Evolutionary conservation across 23 tunicate genomes (phyloP).

Genomic region (Botrylloides violaceus): DNA sequence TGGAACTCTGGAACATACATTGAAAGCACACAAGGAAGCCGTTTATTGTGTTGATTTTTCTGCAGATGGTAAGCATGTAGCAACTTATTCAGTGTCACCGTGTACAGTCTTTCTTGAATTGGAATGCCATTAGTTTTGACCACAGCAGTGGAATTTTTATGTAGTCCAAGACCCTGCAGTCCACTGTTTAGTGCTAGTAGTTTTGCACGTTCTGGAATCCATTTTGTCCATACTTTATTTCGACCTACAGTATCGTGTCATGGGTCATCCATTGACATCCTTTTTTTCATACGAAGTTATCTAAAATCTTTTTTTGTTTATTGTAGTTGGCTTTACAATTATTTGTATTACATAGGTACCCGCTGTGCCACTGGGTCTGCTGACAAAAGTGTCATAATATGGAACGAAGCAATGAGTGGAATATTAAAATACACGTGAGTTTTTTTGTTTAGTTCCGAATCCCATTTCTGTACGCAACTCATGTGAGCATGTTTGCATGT

Average conservation of each 20-base stretch:
- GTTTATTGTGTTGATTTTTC: slow-evolving; percentile 68
- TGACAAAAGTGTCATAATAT: slow-evolving; percentile 78
- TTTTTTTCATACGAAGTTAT: too few species aligned
- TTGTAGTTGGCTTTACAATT: too few species aligned
- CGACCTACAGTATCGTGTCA: not conserved
- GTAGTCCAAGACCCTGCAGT: too few species aligned
- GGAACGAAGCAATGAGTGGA: slow-evolving; percentile 80
- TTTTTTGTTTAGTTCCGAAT: not conserved
- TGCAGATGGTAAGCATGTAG: slow-evolving; percentile 92
- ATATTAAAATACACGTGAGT: slow-evolving; percentile 83
- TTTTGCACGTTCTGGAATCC: too few species aligned
- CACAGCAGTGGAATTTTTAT: too few species aligned
- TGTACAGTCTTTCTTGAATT: too few species aligned
- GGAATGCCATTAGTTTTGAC: too few species aligned
- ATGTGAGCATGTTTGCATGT: not conserved
- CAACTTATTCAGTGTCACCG: too few species aligned
- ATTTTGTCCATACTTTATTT: not conserved
- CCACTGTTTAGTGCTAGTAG: too few species aligned
- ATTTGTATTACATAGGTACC: slow-evolving; percentile 63
- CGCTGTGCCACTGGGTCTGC: slow-evolving; percentile 88
- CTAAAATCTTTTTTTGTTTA: too few species aligned
- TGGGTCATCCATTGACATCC: too few species aligned
- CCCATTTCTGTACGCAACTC: not conserved
- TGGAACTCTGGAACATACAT: slow-evolving; percentile 44
- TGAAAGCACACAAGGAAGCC: slow-evolving; percentile 84